Percentiles rank a stretch among this genome's conserved stretches.
These are phyloP conservation scores for Drosophila novamexicana DNA, from an alignment of 1,140 invertebrate genomes.

Conservation along the genomic window DNA sequence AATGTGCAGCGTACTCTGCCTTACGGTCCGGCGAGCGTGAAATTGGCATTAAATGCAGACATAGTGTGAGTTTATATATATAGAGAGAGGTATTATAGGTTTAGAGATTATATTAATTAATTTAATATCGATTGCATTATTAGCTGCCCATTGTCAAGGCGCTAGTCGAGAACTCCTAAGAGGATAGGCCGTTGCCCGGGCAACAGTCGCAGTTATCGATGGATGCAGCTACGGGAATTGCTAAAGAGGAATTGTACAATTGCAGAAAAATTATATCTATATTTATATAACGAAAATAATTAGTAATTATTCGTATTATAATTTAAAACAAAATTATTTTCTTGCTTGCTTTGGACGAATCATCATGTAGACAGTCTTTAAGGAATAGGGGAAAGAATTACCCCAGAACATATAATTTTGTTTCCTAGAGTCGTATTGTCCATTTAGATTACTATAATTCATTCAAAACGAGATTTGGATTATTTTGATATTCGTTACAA, in stretches of 20 bases:
- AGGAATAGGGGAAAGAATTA: not conserved
- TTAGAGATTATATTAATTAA: slow-evolving; percentile 76
- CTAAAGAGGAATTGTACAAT: not conserved
- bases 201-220: not conserved
- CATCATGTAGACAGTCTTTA: not conserved
- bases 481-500: not conserved
- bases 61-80: slow-evolving; percentile 30
- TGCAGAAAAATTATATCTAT: not conserved
- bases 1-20: slow-evolving; percentile 14
- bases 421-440: too few relatives aligned
- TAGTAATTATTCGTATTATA: not conserved
- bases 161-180: slow-evolving; percentile 47
- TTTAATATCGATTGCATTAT: slow-evolving; percentile 67
- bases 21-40: slow-evolving; percentile 63
- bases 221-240: not conserved
- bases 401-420: not conserved
- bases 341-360: slow-evolving; percentile 4
- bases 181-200: slow-evolving; percentile 33
- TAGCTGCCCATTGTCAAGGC: slow-evolving; percentile 53
- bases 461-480: not conserved
- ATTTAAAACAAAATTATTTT: not conserved
- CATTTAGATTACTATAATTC: slow-evolving; percentile 8
- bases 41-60: slow-evolving; percentile 54
- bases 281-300: too few relatives aligned
- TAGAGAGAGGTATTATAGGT: slow-evolving; percentile 1